Percentiles rank a stretch among this genome's conserved stretches.
Conservation (phyloP, 2,113 vertebrate species). For the Pangasianodon hypophthalmus region DNA sequence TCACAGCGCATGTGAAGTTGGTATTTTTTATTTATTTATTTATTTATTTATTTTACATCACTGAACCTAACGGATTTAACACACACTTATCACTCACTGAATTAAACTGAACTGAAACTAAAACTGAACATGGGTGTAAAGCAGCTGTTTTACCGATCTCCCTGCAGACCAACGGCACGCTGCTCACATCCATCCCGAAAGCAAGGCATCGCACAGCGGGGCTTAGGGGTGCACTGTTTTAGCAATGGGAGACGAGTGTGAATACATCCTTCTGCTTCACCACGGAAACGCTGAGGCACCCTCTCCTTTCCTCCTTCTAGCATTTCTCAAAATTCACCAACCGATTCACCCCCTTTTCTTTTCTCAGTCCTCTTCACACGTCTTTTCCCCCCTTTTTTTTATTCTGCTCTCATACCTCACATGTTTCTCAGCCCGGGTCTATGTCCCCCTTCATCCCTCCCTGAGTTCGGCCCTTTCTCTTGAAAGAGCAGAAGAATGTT, state of each 20-base stretch:
- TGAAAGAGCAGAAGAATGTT: conserved; percentile 56
- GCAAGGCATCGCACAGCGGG: conserved; percentile 28
- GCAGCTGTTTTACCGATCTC: conserved; percentile 36
- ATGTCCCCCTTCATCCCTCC: conserved; percentile 46
- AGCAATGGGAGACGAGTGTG: conserved; percentile 44
- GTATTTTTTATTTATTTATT: background rate
- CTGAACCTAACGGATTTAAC: background rate
- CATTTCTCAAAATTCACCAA: conserved; percentile 49
- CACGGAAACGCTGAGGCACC: conserved; percentile 49
- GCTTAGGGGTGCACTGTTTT: conserved; percentile 32
- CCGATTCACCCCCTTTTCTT: conserved; percentile 32
- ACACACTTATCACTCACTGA: background rate
- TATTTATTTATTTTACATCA: conserved; percentile 3
- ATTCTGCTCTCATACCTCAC: conserved; percentile 42
- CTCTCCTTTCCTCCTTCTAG: conserved; percentile 24
- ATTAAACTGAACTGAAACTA: conserved; percentile 14
- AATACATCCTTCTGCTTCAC: conserved; percentile 51
- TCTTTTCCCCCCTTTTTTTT: background rate
- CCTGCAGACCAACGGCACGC: conserved; percentile 1
- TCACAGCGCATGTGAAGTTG: background rate
- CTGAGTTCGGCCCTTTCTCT: conserved; percentile 41
- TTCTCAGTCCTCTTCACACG: conserved; percentile 38
- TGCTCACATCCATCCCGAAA: conserved; percentile 39
- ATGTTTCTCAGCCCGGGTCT: conserved; percentile 34
- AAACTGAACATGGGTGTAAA: conserved; percentile 26